A percentile compares a stretch with the other conserved stretches of the same genome.
These are phyloP conservation scores for Cyrtodaria siliqua DNA, from an alignment of 2,888 invertebrate species.

Conservation along the genomic window DNA sequence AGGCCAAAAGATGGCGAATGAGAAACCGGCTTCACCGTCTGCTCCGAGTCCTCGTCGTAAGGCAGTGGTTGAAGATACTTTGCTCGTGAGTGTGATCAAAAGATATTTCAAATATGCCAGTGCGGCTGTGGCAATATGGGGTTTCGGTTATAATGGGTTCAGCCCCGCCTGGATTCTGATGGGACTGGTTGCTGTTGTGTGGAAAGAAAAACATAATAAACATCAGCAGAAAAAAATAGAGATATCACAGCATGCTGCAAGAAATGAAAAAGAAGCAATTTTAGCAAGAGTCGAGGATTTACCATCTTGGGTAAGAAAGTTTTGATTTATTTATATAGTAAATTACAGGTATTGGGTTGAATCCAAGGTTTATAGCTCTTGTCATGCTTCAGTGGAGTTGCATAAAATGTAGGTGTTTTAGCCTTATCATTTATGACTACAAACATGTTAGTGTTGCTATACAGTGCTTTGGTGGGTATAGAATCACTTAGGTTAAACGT, in stretches of 20 bases:
- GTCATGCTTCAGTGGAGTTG: too few relatives aligned
- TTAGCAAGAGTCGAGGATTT: conserved; percentile 95
- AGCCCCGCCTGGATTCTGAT: conserved; percentile 95
- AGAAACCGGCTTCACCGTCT: conserved; percentile 47
- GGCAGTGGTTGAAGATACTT: conserved; percentile 74
- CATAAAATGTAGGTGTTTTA: too few relatives aligned
- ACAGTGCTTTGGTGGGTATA: too few relatives aligned
- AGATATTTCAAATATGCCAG: conserved; percentile 83
- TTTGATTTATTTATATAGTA: neutral
- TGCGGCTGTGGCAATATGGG: conserved; percentile 80
- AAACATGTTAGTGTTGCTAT: too few relatives aligned
- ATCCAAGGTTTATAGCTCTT: too few relatives aligned
- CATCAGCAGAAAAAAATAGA: conserved; percentile 93
- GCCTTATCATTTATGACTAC: too few relatives aligned
- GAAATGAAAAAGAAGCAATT: conserved; percentile 95
- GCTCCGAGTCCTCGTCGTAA: conserved; percentile 43
- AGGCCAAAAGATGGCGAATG: conserved; percentile 61
- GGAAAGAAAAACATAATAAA: conserved; percentile 86
- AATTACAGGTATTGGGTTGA: too few relatives aligned
- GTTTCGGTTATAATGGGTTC: conserved; percentile 87
- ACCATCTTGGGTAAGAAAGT: conserved; percentile 94
- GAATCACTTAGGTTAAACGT: too few relatives aligned
- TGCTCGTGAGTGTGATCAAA: conserved; percentile 76
- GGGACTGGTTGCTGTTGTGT: conserved; percentile 92
- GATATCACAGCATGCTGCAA: conserved; percentile 87